Percentiles rank a stretch among this genome's conserved stretches.
Evolutionary conservation across 2,797 vertebrate species (phyloP).

Genomic region (Neosalanx taihuensis): DNA sequence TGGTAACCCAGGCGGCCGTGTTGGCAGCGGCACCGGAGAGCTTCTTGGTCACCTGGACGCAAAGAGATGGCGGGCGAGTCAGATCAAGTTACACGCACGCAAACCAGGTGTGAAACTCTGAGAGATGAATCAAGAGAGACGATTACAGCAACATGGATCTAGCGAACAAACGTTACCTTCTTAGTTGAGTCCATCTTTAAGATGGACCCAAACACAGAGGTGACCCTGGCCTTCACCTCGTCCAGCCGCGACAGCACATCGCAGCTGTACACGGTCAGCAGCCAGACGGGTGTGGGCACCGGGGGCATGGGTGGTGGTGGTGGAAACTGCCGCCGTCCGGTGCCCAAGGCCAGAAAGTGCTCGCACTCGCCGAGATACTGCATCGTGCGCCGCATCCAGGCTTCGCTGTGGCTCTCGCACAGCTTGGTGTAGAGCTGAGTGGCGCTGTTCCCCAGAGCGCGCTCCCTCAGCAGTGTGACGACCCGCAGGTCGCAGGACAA

Average conservation of each 20-base stretch:
- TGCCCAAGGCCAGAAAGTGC: constrained; percentile 3
- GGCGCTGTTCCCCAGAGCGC: constrained; percentile 8
- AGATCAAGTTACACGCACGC: too few relatives aligned
- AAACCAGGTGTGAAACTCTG: too few relatives aligned
- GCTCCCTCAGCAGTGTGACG: background rate
- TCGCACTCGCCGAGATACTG: constrained; percentile 7
- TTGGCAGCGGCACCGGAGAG: too few relatives aligned
- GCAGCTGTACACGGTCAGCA: constrained; percentile 16
- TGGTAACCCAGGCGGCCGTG: too few relatives aligned
- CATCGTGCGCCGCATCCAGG: constrained; percentile 12
- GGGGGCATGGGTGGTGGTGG: constrained; percentile 16
- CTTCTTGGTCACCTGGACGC: too few relatives aligned
- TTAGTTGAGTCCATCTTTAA: constrained; percentile 32
- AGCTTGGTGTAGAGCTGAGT: constrained; percentile 1
- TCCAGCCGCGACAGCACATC: constrained; percentile 11
- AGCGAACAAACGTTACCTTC: constrained; percentile 18
- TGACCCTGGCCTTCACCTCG: constrained; percentile 25
- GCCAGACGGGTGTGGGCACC: constrained; percentile 8
- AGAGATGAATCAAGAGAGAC: too few relatives aligned
- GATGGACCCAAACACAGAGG: constrained; percentile 25
- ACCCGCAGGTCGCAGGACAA: constrained; percentile 12
- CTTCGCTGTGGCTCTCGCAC: constrained; percentile 9
- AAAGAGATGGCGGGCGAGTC: too few relatives aligned
- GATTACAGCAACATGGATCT: too few relatives aligned
- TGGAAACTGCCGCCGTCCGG: background rate